Evolutionary conservation across 1,140 invertebrate genomes (phyloP).

Genomic region (Sitobion miscanthi): DNA sequence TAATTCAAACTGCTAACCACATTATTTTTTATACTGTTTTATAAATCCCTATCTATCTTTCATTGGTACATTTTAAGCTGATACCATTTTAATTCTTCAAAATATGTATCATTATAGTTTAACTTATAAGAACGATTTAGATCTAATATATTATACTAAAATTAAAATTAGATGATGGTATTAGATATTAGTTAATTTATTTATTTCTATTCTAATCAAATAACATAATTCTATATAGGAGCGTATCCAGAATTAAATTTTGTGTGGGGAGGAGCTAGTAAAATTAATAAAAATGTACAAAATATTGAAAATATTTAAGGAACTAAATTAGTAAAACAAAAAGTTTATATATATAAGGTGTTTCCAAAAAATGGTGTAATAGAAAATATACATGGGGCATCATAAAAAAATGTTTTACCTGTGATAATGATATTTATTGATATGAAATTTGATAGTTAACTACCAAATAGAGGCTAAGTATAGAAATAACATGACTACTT

Average conservation of each 20-base stretch:
- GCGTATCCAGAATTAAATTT: neutral
- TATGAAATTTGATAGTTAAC: neutral
- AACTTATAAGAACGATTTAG: neutral
- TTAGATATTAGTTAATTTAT: neutral
- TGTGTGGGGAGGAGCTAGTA: neutral
- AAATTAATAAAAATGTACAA: neutral
- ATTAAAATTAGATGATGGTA: neutral
- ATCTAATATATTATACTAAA: neutral
- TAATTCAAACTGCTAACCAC: neutral
- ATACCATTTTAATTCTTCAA: neutral
- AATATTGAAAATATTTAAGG: neutral
- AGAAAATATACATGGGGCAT: neutral
- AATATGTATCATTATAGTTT: neutral
- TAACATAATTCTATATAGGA: neutral
- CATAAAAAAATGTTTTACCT: neutral
- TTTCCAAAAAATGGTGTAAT: neutral
- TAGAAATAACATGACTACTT: neutral
- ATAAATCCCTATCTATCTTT: neutral
- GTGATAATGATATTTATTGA: neutral
- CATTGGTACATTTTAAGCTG: neutral
- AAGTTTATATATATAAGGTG: neutral
- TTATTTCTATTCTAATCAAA: neutral
- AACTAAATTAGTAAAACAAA: neutral
- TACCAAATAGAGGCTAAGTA: neutral
- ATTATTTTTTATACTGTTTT: neutral